Percentiles rank a stretch among this genome's conserved stretches.
Conservation (phyloP, 2,113 vertebrate species). For the Thunnus maccoyii region DNA sequence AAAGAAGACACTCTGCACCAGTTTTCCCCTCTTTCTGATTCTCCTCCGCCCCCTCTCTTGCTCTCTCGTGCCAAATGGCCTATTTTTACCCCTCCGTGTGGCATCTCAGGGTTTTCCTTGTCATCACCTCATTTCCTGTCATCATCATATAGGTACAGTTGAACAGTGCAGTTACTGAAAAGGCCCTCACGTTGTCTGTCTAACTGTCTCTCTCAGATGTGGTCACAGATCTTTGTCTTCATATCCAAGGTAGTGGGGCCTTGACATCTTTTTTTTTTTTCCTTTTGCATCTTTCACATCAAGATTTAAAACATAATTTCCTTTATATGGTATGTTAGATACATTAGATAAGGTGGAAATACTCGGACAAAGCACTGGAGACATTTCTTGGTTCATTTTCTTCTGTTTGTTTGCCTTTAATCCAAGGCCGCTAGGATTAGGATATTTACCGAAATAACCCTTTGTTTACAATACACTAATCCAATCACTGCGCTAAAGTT, state of each 20-base stretch:
- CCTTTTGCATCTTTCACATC: neutral
- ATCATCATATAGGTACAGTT: conserved; percentile 60
- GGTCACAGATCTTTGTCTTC: conserved; percentile 60
- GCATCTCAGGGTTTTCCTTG: conserved; percentile 88
- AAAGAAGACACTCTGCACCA: conserved; percentile 81
- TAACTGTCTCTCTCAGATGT: conserved; percentile 70
- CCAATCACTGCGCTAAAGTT: conserved; percentile 51
- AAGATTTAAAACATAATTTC: conserved; percentile 5
- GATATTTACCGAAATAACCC: conserved; percentile 51
- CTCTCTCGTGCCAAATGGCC: conserved; percentile 73
- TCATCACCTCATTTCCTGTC: conserved; percentile 78
- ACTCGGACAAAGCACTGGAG: neutral
- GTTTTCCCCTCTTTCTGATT: conserved; percentile 78
- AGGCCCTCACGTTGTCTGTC: conserved; percentile 47
- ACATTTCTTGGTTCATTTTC: neutral
- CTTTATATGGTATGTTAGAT: neutral
- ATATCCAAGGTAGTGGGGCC: neutral
- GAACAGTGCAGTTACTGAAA: conserved; percentile 63
- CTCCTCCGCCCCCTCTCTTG: conserved; percentile 49
- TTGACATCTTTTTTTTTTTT: conserved; percentile 4
- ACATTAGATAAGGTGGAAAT: neutral
- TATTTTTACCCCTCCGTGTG: conserved; percentile 88
- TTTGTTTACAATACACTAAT: conserved; percentile 60
- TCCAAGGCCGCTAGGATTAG: conserved; percentile 20
- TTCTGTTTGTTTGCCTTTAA: conserved; percentile 25